phyloP scores from a whole-genome alignment of 1,140 invertebrate species.

The Drosophila murphyi region DNA sequence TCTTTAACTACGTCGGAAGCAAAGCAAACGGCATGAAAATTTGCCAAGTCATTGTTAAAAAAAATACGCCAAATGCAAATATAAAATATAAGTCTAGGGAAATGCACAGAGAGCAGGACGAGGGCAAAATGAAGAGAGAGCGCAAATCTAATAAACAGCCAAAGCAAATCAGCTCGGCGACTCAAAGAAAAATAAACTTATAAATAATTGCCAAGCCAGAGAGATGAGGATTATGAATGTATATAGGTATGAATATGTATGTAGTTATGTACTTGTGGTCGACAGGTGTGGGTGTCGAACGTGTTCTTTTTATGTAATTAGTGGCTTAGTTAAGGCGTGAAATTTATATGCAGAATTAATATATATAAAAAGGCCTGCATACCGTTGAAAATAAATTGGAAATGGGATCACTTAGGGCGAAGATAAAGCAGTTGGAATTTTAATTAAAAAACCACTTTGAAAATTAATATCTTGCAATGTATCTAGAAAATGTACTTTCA shows the following conservation, averaged over 20 bases:
- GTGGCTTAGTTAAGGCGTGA: slow-evolving; percentile 32
- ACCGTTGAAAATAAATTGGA: no score
- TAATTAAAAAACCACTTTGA: no score
- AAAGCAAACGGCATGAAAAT: slow-evolving; percentile 74
- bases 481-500: no score
- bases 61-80: slow-evolving; percentile 22
- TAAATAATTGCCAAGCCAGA: slow-evolving; percentile 40
- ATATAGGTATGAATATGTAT: not conserved
- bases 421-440: no score
- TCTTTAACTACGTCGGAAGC: slow-evolving; percentile 53
- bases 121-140: slow-evolving; percentile 8
- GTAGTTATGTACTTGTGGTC: not conserved
- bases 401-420: no score
- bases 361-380: no score
- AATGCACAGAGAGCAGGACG: slow-evolving; percentile 11
- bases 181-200: slow-evolving; percentile 44
- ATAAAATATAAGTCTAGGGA: not conserved
- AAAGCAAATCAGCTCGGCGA: slow-evolving; percentile 56
- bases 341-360: slow-evolving; percentile 1
- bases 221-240: slow-evolving; percentile 53
- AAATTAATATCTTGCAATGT: no score
- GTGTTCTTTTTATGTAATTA: slow-evolving; percentile 63
- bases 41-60: slow-evolving; percentile 71
- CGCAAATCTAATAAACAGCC: slow-evolving; percentile 72
- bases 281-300: slow-evolving; percentile 11